Conservation (phyloP, 2,113 vertebrate genomes). For the Okapia johnstoni region DNA sequence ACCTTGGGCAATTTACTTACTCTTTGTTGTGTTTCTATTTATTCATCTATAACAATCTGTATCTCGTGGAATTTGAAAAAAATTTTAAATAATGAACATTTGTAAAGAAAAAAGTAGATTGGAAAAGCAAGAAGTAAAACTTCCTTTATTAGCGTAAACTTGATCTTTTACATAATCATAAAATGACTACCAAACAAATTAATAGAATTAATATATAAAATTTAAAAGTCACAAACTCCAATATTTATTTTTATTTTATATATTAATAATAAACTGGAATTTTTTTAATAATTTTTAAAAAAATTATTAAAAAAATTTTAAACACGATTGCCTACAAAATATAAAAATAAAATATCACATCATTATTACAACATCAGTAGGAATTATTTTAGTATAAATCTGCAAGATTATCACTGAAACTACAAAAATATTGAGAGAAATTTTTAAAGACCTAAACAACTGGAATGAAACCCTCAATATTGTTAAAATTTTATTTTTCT, state of each 20-base stretch:
- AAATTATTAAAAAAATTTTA: background rate
- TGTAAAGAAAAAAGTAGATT: background rate
- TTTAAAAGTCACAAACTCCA: background rate
- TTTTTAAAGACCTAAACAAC: background rate
- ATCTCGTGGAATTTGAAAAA: background rate
- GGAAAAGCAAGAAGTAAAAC: background rate
- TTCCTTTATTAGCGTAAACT: background rate
- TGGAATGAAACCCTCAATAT: background rate
- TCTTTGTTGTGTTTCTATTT: background rate
- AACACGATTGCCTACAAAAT: background rate
- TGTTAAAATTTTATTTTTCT: background rate
- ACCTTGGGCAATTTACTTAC: background rate
- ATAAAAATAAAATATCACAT: background rate
- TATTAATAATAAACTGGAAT: background rate
- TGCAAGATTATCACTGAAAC: background rate
- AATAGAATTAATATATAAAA: background rate
- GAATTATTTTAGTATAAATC: background rate
- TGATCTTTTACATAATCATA: background rate
- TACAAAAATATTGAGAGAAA: background rate
- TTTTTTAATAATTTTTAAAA: background rate
- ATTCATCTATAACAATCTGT: background rate
- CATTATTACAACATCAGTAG: background rate
- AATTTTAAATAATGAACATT: background rate
- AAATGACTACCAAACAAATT: background rate
- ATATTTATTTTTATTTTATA: background rate